Base-by-base conservation (phyloP, 2,113 vertebrate genomes). In the Gallinago media region DNA sequence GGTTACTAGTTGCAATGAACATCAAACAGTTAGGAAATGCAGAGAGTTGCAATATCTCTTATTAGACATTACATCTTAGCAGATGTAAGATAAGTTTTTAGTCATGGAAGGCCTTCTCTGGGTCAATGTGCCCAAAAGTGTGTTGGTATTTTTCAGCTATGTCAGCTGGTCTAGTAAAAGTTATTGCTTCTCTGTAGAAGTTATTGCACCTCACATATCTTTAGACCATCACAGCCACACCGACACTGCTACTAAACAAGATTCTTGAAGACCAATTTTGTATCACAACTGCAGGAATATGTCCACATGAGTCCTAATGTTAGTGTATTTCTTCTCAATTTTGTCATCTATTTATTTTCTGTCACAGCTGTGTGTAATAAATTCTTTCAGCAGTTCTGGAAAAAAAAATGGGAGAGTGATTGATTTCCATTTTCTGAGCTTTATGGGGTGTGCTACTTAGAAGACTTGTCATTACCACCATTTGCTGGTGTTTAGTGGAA, bases 311-410 rank as follows among this genome's bases (percentile, higher is more conserved):
- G 63, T 87, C 84, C 72, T 93, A 94, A 88, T 68, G 94, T 93
- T 63, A 79, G 62, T 84, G 61, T 84, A 86, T 85, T 94, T 94
- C 92, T 93, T 88, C 81, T 92, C 85, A 75, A 8, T 94, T 93
- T 96, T 92, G 79, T 86, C 47, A 78, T 88, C 91, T 91, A 92
- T 94, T 92, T 95, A 91, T 97, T 97, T 94, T 95, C 85, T 94
- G 86, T 93, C 83, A 95, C 89, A 93, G 81, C 83, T 93, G 81
- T 91, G 65, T 87, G 83, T 86, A 94, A 89, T 96, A 94, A 85
- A 95, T 95, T 91, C 81, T 92, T 96, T 75, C 67, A 91, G 61
- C 83, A 61, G 22, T 89, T 96, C 88, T 90, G 46, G 71, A 1
- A 25, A 65, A 88, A 61, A 82, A 91, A 74, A 65, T 16, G 34